phyloP scores from a whole-genome alignment of 2,113 vertebrate species.

The human (Homo sapiens) region DNA sequence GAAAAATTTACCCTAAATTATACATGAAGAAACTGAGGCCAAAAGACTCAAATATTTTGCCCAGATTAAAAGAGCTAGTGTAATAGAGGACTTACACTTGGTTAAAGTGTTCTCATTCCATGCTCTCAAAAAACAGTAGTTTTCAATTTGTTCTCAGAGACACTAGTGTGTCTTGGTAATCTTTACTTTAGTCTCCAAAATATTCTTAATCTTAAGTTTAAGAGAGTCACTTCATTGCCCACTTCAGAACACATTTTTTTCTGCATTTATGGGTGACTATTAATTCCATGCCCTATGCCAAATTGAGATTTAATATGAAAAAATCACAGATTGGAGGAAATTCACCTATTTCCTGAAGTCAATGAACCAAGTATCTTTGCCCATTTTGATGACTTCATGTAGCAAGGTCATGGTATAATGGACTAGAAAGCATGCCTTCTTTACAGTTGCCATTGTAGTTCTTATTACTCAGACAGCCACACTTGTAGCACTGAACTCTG shows the following conservation, averaged over 20 bases:
- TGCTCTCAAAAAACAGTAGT: background rate
- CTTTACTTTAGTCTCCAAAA: background rate
- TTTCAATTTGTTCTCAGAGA: background rate
- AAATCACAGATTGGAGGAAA: background rate
- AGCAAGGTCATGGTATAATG: background rate
- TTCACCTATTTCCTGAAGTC: background rate
- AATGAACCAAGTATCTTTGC: background rate
- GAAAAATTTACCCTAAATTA: background rate
- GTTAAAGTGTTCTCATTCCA: background rate
- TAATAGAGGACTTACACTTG: background rate
- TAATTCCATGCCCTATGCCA: background rate
- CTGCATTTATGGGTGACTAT: background rate
- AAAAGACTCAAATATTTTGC: background rate
- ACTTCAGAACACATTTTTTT: background rate
- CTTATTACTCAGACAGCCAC: background rate
- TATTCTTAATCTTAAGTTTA: background rate
- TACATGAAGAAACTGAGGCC: background rate
- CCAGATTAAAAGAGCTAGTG: background rate
- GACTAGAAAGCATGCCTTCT: background rate
- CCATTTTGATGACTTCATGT: background rate
- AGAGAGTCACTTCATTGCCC: background rate
- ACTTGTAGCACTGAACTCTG: background rate
- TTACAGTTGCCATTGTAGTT: background rate
- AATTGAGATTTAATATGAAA: background rate
- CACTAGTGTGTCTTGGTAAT: background rate